Evolutionary conservation across 2,888 invertebrate species (phyloP), one percentile per base, ranked within the genome.

Genomic region (Drosophila sordidula): DNA sequence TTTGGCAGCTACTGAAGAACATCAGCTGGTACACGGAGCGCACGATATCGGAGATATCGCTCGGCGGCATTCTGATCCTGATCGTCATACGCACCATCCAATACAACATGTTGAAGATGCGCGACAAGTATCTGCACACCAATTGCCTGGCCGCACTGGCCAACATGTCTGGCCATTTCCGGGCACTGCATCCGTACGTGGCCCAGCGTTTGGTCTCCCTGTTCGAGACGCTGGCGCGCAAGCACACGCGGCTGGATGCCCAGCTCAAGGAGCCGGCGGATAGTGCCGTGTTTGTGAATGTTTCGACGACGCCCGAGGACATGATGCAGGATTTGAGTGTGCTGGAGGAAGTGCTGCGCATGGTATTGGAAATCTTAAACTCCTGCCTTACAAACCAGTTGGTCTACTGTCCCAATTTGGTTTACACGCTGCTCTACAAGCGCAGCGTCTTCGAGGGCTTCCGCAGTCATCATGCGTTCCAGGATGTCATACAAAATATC

Each of bases 141-240:
- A 99, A 99, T 93, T 99, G 99, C 91, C 93, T 99, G 73, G 99
- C 99, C 2, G 99, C 99, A 6, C 94, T 99, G 80, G 99, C 99
- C 14, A 99, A 99, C 89, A 99, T 99, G 99, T 99, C 99, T 38
- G 96, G 95, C 77, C 96, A 96, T 90, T 99, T 99, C 92, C 95
- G 97, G 85, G 95, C 97, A 62, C 93, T 99, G 18, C 98, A 99
- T 92, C 98, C 99, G 0, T 98, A 98, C 91, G 99, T 99, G 8
- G 97, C 98, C 59, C 99, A 99, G 92, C 94, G 98, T 85, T 93
- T 99, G 68, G 95, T 99, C 59, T 97, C 97, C 38, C 92, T 98
- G 41, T 98, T 98, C 89, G 98, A 98, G 91, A 97, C 97, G 0
- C 93, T 99, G 56, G 96, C 97, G 1, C 98, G 98, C 89, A 96